Percentiles rank a stretch among this genome's conserved stretches.
phyloP scores from a whole-genome alignment of 2,113 vertebrate species.

The Saimiri boliviensis region DNA sequence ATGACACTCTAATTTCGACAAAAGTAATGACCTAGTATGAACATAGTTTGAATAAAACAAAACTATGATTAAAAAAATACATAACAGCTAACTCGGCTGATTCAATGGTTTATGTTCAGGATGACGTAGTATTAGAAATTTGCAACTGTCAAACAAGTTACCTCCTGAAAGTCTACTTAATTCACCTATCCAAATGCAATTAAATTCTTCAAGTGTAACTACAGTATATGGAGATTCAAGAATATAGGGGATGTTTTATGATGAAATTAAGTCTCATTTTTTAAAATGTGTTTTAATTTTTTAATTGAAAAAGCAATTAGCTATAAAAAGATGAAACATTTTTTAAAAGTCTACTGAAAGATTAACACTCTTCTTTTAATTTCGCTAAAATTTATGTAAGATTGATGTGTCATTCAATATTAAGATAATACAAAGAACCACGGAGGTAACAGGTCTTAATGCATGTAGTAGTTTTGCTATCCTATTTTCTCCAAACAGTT shows the following conservation, averaged over 20 bases:
- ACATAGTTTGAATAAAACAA: not conserved
- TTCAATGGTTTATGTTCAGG: not conserved
- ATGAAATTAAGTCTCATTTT: not conserved
- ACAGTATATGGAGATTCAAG: not conserved
- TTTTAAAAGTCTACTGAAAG: slow-evolving; percentile 36
- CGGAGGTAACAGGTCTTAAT: slow-evolving; percentile 67
- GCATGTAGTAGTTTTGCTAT: slow-evolving; percentile 40
- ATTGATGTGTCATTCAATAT: not conserved
- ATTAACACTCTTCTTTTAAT: slow-evolving; percentile 7
- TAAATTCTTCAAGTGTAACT: slow-evolving; percentile 5
- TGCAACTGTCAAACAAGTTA: slow-evolving; percentile 59
- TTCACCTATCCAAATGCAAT: slow-evolving; percentile 47
- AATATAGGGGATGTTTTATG: not conserved
- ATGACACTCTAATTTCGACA: not conserved
- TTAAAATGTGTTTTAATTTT: slow-evolving; percentile 38
- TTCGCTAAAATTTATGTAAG: not conserved
- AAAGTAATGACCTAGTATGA: not conserved
- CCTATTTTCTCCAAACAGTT: slow-evolving; percentile 49
- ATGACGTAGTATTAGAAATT: not conserved
- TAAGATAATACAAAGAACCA: not conserved
- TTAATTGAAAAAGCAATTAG: slow-evolving; percentile 28
- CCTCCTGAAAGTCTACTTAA: slow-evolving; percentile 22
- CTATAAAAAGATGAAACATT: not conserved
- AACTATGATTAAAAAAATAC: not conserved
- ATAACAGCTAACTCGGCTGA: not conserved